phyloP scores from a whole-genome alignment of 2,888 invertebrate genomes.

The Eurytoma californica region DNA sequence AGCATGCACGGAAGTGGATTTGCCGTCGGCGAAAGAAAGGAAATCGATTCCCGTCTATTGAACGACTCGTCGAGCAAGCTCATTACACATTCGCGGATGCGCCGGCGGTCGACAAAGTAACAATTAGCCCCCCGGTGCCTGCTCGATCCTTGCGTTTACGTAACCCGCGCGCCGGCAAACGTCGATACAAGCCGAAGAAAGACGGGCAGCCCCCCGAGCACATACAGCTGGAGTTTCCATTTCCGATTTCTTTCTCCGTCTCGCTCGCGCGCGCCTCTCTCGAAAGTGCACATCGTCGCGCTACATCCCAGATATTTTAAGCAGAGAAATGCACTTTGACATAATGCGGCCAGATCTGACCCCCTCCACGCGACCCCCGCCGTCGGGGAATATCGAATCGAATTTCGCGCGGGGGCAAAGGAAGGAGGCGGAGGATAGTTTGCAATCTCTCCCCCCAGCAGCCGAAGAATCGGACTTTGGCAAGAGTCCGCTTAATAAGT shows the following conservation, averaged over 20 bases:
- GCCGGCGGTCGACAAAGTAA: not conserved
- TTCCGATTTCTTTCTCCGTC: constrained; percentile 16
- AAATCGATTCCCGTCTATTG: too few relatives aligned
- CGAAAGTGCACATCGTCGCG: not conserved
- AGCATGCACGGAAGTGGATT: too few relatives aligned
- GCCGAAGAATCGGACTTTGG: constrained; percentile 49
- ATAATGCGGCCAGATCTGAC: constrained; percentile 44
- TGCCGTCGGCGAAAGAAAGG: too few relatives aligned
- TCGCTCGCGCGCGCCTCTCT: not conserved
- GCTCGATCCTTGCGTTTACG: constrained; percentile 1
- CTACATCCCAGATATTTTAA: constrained; percentile 40
- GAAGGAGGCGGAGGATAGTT: constrained; percentile 19
- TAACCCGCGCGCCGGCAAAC: constrained; percentile 13
- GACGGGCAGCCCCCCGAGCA: not conserved
- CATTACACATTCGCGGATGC: not conserved
- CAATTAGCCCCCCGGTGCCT: not conserved
- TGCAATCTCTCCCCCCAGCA: constrained; percentile 35
- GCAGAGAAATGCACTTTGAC: constrained; percentile 48
- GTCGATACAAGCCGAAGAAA: constrained; percentile 23
- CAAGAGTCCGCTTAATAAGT: constrained; percentile 55
- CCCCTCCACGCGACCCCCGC: not conserved
- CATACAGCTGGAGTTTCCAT: not conserved
- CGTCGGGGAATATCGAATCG: constrained; percentile 43
- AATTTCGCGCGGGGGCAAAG: constrained; percentile 17
- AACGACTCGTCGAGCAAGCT: too few relatives aligned